phyloP scores from a whole-genome alignment of 1,140 invertebrate genomes.

The Cheumatopsyche charites region DNA sequence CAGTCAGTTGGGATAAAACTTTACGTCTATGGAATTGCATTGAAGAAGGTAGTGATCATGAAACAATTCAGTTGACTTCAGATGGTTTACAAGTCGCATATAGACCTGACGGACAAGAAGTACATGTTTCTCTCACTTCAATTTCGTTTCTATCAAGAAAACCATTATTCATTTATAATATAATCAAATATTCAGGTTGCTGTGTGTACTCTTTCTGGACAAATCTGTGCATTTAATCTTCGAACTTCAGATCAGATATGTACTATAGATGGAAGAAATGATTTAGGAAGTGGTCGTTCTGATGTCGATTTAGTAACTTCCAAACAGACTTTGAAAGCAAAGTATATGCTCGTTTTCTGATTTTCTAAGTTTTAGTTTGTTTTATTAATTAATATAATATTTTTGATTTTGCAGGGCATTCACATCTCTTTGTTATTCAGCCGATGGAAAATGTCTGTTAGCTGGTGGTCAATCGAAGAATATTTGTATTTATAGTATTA shows the following conservation, averaged over 20 bases:
- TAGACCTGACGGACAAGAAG: conserved; percentile 86
- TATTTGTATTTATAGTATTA: conserved; percentile 90
- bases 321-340: conserved; percentile 80
- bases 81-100: conserved; percentile 87
- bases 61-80: conserved; percentile 77
- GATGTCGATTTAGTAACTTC: conserved; percentile 88
- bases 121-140: conserved; percentile 41
- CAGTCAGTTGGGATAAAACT: conserved; percentile 94
- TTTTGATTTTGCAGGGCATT: conserved; percentile 79
- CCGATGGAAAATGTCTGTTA: conserved; percentile 87
- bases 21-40: conserved; percentile 86
- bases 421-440: conserved; percentile 87
- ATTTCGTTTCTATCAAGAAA: conserved; percentile 18
- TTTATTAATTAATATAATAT: neutral
- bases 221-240: conserved; percentile 85
- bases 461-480: conserved; percentile 92
- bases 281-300: conserved; percentile 82
- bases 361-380: conserved; percentile 32
- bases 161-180: conserved; percentile 3
- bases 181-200: conserved; percentile 66
- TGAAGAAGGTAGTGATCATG: conserved; percentile 81
- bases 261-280: conserved; percentile 86
- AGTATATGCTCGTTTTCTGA: conserved; percentile 66
- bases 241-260: conserved; percentile 73
- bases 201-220: conserved; percentile 87